These are phyloP conservation scores for Tuta absoluta DNA, from an alignment of 2,888 invertebrate species.

Conservation along the genomic window DNA sequence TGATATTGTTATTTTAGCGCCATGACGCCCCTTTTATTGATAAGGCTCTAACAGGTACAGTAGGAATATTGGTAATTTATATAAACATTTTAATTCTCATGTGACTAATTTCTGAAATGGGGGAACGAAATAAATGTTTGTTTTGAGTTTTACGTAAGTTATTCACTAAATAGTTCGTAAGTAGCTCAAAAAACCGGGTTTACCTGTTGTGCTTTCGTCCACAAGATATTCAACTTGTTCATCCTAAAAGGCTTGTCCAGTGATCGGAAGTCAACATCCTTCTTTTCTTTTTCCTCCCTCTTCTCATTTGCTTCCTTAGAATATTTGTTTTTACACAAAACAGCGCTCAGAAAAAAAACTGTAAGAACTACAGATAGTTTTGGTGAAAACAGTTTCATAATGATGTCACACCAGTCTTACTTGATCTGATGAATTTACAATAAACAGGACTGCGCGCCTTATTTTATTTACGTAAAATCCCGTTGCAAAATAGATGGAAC, in stretches of 20 bases:
- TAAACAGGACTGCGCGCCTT: neutral
- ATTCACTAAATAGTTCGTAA: neutral
- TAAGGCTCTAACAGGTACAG: neutral
- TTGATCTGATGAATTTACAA: neutral
- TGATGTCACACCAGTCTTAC: neutral
- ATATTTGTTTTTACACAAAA: constrained; percentile 83
- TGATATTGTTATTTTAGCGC: neutral
- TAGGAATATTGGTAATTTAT: neutral
- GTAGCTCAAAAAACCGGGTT: constrained; percentile 34
- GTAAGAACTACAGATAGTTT: constrained; percentile 30
- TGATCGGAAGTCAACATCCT: constrained; percentile 83
- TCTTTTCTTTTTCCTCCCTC: constrained; percentile 47
- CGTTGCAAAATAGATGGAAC: neutral
- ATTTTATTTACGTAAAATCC: neutral
- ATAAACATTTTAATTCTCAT: neutral
- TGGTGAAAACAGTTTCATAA: constrained; percentile 22
- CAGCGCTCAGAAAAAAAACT: constrained; percentile 40
- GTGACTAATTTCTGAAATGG: neutral
- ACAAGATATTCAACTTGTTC: constrained; percentile 93
- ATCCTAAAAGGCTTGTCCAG: constrained; percentile 93
- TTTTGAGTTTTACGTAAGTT: neutral
- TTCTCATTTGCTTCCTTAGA: constrained; percentile 81
- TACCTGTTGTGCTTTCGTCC: constrained; percentile 95
- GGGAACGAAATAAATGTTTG: neutral
- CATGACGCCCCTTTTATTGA: neutral